Conservation (phyloP, 2,797 vertebrate species). For the Pangasius mekongensis region DNA sequence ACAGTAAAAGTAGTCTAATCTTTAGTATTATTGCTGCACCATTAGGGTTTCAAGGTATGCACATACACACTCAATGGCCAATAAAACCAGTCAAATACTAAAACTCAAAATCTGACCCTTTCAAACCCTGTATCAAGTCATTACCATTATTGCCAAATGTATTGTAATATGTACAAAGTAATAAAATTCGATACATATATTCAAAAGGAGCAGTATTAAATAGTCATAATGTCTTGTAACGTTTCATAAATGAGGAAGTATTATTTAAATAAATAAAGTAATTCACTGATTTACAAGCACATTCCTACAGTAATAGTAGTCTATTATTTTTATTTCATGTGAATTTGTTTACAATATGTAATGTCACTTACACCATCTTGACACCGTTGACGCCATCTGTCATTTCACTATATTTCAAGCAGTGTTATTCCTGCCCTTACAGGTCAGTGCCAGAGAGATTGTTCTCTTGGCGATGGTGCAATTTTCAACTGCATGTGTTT, state of each 20-base stretch:
- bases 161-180: not conserved
- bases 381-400: not conserved
- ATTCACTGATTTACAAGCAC: not conserved
- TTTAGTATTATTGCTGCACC: not conserved
- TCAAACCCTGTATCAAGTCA: not conserved
- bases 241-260: not conserved
- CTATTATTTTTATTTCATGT: not conserved
- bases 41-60: too few relatives aligned
- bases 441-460: not conserved
- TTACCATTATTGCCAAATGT: not conserved
- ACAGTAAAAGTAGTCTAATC: not conserved
- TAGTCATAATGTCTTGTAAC: not conserved
- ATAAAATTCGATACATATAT: not conserved
- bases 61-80: not conserved
- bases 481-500: not conserved
- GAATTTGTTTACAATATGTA: not conserved
- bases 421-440: not conserved
- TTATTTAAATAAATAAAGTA: not conserved
- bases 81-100: not conserved
- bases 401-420: not conserved
- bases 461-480: not conserved
- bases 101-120: too few relatives aligned
- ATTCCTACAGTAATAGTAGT: not conserved
- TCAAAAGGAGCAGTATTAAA: not conserved
- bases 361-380: too few relatives aligned